These are phyloP conservation scores for Patiria miniata DNA, from an alignment of 35 echinoderm and acorn worm species.

Conservation along the genomic window DNA sequence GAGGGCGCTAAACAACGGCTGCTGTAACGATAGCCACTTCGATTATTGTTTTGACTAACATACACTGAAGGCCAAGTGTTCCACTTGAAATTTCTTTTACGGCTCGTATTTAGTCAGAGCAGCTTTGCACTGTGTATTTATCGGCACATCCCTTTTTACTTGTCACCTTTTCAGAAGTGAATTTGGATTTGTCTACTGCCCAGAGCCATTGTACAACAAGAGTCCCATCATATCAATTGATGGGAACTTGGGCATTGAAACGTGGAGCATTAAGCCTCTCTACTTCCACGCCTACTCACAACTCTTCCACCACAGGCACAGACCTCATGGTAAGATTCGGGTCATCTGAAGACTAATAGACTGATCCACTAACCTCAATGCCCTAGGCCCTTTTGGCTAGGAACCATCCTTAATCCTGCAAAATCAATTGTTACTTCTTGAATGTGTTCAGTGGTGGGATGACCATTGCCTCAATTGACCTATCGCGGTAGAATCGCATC, in stretches of 20 bases:
- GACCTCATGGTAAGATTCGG: conserved; percentile 4
- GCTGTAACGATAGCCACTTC: too few relatives aligned
- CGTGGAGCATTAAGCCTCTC: conserved; percentile 80
- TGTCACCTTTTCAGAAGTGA: conserved; percentile 69
- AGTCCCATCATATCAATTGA: conserved; percentile 76
- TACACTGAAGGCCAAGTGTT: too few relatives aligned
- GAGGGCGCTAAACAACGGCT: too few relatives aligned
- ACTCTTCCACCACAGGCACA: conserved; percentile 20
- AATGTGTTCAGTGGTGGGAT: too few relatives aligned
- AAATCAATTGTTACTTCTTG: too few relatives aligned
- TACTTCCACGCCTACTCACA: conserved; percentile 58
- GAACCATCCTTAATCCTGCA: too few relatives aligned
- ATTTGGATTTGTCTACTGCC: conserved; percentile 91
- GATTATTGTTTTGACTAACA: not conserved
- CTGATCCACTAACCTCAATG: too few relatives aligned
- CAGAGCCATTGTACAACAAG: conserved; percentile 76
- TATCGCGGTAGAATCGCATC: too few relatives aligned
- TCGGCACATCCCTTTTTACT: not conserved
- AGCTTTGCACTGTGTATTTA: too few relatives aligned
- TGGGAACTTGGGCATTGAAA: conserved; percentile 77
- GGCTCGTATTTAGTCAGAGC: too few relatives aligned
- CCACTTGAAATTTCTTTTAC: not conserved
- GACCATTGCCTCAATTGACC: too few relatives aligned
- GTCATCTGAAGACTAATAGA: not conserved
- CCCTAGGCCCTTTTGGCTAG: too few relatives aligned